These are phyloP conservation scores for Myrmecophaga tridactyla DNA, from an alignment of 2,113 vertebrate genomes.

Conservation along the genomic window DNA sequence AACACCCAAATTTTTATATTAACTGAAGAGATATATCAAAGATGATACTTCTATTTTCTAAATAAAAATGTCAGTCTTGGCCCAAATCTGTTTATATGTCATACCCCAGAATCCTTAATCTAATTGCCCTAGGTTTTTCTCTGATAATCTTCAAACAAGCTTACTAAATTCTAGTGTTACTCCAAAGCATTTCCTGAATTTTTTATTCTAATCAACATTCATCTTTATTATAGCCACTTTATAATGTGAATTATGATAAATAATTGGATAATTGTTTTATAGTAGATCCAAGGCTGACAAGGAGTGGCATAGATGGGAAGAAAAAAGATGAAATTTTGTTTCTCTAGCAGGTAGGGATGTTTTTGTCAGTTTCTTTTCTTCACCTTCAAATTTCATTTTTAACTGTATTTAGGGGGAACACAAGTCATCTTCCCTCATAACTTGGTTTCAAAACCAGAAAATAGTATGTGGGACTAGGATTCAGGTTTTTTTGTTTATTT, in stretches of 20 bases:
- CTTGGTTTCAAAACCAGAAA: too few relatives aligned
- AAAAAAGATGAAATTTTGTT: background rate
- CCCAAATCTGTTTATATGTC: background rate
- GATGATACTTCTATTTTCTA: background rate
- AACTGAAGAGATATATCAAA: background rate
- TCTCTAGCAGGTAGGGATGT: background rate
- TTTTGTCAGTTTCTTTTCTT: background rate
- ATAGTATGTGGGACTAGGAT: too few relatives aligned
- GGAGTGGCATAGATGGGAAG: background rate
- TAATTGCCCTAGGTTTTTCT: slow-evolving; percentile 11
- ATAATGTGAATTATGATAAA: background rate
- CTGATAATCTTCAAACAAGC: background rate
- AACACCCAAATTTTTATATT: slow-evolving; percentile 26
- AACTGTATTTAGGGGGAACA: too few relatives aligned
- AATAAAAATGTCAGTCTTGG: background rate
- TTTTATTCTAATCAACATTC: slow-evolving; percentile 3
- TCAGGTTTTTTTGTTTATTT: too few relatives aligned
- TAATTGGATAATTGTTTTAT: background rate
- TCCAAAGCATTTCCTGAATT: background rate
- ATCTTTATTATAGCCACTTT: slow-evolving; percentile 17
- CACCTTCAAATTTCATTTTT: too few relatives aligned
- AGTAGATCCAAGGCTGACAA: background rate
- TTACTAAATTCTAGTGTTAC: slow-evolving; percentile 24
- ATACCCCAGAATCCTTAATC: slow-evolving; percentile 26
- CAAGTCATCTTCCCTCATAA: too few relatives aligned